These are phyloP conservation scores for Fundulus diaphanus DNA, from an alignment of 2,797 vertebrate genomes.

Conservation along the genomic window DNA sequence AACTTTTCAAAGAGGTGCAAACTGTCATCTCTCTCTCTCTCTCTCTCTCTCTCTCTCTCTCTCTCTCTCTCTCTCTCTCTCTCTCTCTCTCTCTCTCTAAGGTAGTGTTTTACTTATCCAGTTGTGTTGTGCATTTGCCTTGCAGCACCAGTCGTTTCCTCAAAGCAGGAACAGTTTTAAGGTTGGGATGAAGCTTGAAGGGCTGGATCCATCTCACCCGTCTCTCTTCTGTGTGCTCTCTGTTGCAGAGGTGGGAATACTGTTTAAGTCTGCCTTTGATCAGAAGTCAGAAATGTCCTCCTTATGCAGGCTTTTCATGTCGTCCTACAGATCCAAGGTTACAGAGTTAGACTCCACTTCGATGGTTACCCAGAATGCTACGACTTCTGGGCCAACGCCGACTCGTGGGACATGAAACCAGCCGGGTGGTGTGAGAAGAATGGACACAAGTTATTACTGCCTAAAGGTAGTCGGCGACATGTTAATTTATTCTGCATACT, in stretches of 20 bases:
- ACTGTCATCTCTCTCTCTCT: background rate
- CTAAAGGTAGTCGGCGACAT: constrained; percentile 76
- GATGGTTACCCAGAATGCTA: constrained; percentile 87
- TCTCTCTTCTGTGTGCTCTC: constrained; percentile 90
- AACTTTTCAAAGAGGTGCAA: constrained; percentile 91
- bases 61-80: background rate
- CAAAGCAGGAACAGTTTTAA: constrained; percentile 92
- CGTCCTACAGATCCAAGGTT: constrained; percentile 80
- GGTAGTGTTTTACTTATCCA: background rate
- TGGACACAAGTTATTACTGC: constrained; percentile 83
- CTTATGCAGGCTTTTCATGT: background rate
- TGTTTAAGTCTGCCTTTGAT: background rate
- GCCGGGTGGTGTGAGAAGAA: constrained; percentile 87
- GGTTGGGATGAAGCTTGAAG: constrained; percentile 93
- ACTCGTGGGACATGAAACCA: constrained; percentile 86
- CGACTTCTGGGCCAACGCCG: constrained; percentile 87
- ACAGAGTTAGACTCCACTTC: constrained; percentile 84
- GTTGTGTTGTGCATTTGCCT: constrained; percentile 20
- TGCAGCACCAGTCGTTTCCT: constrained; percentile 90
- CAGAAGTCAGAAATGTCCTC: background rate
- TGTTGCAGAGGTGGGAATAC: constrained; percentile 85
- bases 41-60: background rate
- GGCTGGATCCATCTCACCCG: constrained; percentile 90
- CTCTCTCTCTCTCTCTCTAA: background rate
- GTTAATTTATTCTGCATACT: background rate